A percentile compares a stretch with the other conserved stretches of the same genome.
Evolutionary conservation across 1,140 invertebrate species (phyloP).

Genomic region (Ostrea denselamellosa): DNA sequence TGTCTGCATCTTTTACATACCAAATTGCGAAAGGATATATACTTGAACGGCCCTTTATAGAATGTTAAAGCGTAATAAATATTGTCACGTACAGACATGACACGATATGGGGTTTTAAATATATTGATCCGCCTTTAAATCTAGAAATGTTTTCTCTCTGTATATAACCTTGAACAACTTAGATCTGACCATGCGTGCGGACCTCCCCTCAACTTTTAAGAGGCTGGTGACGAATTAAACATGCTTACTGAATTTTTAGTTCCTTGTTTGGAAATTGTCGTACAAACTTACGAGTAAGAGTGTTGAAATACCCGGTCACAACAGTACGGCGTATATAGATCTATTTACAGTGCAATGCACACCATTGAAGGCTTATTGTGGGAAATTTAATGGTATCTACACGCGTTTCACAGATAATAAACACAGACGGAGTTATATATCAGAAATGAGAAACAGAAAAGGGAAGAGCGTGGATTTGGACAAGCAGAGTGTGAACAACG

Average conservation of each 20-base stretch:
- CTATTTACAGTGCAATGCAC: neutral
- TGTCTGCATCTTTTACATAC: no score
- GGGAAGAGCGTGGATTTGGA: neutral
- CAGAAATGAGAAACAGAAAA: conserved; percentile 6
- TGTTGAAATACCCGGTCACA: neutral
- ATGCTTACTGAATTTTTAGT: neutral
- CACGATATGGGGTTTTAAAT: neutral
- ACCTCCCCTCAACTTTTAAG: neutral
- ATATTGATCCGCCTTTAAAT: neutral
- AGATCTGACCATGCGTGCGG: neutral
- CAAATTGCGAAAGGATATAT: no score
- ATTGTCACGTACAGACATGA: neutral
- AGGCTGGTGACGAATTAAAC: neutral
- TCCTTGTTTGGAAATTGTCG: neutral
- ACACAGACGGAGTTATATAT: neutral
- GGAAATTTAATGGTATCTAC: neutral
- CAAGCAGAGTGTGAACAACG: neutral
- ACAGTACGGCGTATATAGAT: neutral
- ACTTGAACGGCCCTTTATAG: no score
- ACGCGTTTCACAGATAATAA: neutral
- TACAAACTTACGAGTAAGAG: neutral
- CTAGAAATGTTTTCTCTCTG: neutral
- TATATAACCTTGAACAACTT: neutral
- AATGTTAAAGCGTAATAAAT: no score
- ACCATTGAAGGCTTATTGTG: neutral